A percentile compares a stretch with the other conserved stretches of the same genome.
These are phyloP conservation scores for Pyrocephalus nanus DNA, from an alignment of 2,797 vertebrate genomes.

Conservation along the genomic window DNA sequence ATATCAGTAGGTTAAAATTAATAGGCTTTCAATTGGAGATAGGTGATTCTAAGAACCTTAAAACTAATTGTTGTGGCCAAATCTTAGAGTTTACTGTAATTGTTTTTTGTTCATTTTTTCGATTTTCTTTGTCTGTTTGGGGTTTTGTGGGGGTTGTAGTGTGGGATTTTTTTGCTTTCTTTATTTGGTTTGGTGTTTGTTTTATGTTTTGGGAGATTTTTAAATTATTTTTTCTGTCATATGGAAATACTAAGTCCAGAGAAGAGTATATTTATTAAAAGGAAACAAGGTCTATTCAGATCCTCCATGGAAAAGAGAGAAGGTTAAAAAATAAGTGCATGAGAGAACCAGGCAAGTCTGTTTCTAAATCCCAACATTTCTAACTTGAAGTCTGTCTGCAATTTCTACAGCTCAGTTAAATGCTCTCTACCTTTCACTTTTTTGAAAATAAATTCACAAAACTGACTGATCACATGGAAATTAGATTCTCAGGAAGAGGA, in stretches of 20 bases:
- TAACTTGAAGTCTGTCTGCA: background rate
- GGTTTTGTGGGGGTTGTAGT: background rate
- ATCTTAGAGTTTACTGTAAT: background rate
- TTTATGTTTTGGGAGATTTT: too few relatives aligned
- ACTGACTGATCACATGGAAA: background rate
- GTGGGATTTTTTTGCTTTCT: too few relatives aligned
- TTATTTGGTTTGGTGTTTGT: background rate
- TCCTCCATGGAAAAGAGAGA: background rate
- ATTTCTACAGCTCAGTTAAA: background rate
- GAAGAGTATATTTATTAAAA: background rate
- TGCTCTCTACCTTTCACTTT: background rate
- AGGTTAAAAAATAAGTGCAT: accelerated
- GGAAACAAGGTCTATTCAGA: background rate
- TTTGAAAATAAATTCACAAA: background rate
- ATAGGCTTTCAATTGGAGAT: background rate
- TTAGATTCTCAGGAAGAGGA: background rate
- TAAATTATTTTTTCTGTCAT: background rate
- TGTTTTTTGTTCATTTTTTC: background rate
- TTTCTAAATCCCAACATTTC: background rate
- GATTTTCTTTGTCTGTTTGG: background rate
- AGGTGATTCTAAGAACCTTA: background rate
- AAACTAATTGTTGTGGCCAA: background rate
- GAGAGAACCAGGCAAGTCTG: background rate
- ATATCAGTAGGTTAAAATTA: background rate
- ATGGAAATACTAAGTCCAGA: background rate